Conservation (phyloP, 1,140 invertebrate species). For the Meloidogyne chitwoodi region DNA sequence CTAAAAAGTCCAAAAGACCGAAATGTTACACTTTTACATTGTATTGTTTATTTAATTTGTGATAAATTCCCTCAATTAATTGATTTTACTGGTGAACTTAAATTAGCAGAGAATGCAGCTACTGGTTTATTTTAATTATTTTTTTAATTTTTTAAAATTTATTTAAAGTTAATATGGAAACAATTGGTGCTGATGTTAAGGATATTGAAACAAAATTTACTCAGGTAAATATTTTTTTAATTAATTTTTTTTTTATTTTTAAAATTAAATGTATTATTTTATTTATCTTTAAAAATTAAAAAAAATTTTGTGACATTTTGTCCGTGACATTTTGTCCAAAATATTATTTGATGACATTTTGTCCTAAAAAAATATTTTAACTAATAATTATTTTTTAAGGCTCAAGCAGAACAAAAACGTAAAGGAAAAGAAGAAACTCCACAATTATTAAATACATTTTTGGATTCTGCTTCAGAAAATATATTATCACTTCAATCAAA, state of each 20-base stretch:
- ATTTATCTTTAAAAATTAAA: too few relatives aligned
- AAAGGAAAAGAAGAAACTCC: constrained; percentile 29
- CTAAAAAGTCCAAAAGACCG: constrained; percentile 50
- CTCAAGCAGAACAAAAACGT: constrained; percentile 24
- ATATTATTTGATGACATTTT: too few relatives aligned
- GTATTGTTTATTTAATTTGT: constrained; percentile 45
- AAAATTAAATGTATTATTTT: too few relatives aligned
- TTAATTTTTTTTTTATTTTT: too few relatives aligned
- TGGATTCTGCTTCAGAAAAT: constrained; percentile 13
- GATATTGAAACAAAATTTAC: constrained; percentile 32
- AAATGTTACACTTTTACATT: constrained; percentile 52
- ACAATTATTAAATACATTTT: constrained; percentile 15
- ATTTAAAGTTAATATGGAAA: constrained; percentile 34
- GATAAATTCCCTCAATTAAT: constrained; percentile 46
- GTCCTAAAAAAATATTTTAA: too few relatives aligned
- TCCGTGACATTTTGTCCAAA: too few relatives aligned
- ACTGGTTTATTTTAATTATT: constrained; percentile 28
- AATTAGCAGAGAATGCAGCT: constrained; percentile 53
- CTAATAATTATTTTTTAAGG: not conserved
- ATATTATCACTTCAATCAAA: constrained; percentile 14
- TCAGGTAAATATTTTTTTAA: not conserved
- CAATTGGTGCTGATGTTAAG: constrained; percentile 30
- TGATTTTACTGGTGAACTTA: constrained; percentile 48
- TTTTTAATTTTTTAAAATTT: constrained; percentile 4
- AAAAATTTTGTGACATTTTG: too few relatives aligned